A percentile compares a stretch with the other conserved stretches of the same genome.
phyloP scores from a whole-genome alignment of 2,888 invertebrate species.

The Lepetodrilus schrolli region DNA sequence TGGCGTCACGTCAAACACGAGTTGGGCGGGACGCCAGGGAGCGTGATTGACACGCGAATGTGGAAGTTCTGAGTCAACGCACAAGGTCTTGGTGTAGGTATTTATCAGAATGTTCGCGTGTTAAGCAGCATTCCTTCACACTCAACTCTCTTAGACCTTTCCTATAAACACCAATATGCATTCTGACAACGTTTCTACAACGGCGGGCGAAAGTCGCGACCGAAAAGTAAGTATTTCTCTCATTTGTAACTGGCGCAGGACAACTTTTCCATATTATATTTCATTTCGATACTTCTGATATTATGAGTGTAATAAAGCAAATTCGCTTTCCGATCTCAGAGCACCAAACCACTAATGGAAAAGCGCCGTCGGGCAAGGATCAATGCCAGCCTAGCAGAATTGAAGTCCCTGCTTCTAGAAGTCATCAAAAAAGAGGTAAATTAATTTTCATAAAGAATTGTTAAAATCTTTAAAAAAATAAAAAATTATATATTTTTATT shows the following conservation, averaged over 20 bases:
- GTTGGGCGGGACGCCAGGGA: neutral
- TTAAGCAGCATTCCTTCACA: neutral
- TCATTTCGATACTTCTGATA: too few species aligned
- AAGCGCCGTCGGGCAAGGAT: slow-evolving; percentile 92
- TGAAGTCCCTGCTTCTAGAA: slow-evolving; percentile 91
- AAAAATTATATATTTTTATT: neutral
- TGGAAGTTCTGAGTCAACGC: neutral
- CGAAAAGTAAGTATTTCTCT: slow-evolving; percentile 41
- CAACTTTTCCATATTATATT: too few species aligned
- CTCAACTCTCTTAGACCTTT: neutral
- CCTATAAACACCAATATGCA: slow-evolving; percentile 34
- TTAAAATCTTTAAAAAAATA: neutral
- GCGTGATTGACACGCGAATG: slow-evolving; percentile 20
- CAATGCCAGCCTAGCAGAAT: slow-evolving; percentile 92
- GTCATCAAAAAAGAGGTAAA: slow-evolving; percentile 98
- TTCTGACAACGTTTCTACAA: slow-evolving; percentile 52
- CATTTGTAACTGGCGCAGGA: too few species aligned
- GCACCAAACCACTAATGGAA: slow-evolving; percentile 97
- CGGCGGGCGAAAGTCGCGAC: slow-evolving; percentile 45
- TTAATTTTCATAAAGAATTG: too few species aligned
- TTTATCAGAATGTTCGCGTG: slow-evolving; percentile 1
- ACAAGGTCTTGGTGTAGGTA: neutral
- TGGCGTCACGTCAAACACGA: neutral
- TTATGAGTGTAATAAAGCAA: neutral
- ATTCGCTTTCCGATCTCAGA: slow-evolving; percentile 78